phyloP scores from a whole-genome alignment of 2,797 vertebrate genomes.

The Sibirionetta formosa region DNA sequence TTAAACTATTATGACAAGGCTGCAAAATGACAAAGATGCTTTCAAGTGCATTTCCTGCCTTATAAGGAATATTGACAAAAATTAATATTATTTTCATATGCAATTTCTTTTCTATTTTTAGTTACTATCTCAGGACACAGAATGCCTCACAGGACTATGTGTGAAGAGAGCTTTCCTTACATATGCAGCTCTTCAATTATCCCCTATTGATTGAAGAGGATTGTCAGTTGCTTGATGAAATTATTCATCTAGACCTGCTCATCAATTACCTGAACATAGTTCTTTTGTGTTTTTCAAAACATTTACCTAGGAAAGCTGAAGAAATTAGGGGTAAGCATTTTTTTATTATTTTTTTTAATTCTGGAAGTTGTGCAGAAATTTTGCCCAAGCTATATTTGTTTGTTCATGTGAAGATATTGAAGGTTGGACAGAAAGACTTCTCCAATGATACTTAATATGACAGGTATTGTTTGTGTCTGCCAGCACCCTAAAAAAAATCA shows the following conservation, averaged over 20 bases:
- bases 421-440: not conserved
- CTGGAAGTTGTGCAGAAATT: not conserved
- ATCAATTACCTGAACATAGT: not conserved
- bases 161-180: not conserved
- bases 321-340: not conserved
- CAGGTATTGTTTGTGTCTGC: not conserved
- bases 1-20: not conserved
- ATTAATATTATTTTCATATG: not conserved
- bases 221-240: not conserved
- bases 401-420: not conserved
- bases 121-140: not conserved
- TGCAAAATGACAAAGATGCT: not conserved
- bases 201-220: fast-evolving
- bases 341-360: not conserved
- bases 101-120: not conserved
- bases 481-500: not conserved
- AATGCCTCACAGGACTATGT: not conserved
- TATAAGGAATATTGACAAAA: not conserved
- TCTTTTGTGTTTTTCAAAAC: not conserved
- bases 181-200: not conserved
- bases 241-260: not conserved
- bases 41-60: not conserved
- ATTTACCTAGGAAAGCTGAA: not conserved
- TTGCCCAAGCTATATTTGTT: not conserved
- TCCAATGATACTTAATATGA: not conserved